phyloP scores from a whole-genome alignment of 2,113 vertebrate species.

The Varanus komodoensis region DNA sequence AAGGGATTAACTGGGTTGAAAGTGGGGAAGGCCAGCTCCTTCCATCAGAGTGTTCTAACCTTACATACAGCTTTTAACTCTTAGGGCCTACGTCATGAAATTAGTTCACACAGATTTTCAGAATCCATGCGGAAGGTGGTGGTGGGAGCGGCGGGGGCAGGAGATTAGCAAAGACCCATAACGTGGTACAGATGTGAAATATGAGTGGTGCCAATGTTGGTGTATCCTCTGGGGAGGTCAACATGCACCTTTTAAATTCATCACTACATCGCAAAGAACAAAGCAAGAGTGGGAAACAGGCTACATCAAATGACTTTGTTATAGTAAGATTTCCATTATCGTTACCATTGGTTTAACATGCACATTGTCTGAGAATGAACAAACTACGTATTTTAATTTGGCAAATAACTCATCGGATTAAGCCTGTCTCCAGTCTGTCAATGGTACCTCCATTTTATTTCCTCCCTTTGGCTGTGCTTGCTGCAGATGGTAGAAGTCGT shows the following conservation, averaged over 20 bases:
- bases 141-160: no score
- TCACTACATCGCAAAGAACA: background rate
- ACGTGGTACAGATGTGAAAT: conserved; percentile 15
- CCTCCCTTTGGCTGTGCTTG: background rate
- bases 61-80: background rate
- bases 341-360: no score
- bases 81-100: background rate
- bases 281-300: background rate
- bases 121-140: background rate
- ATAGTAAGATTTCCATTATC: background rate
- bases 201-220: conserved; percentile 8
- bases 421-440: background rate
- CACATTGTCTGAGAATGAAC: no score
- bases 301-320: background rate
- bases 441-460: background rate
- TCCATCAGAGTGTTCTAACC: background rate
- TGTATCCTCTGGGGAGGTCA: background rate
- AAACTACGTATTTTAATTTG: background rate
- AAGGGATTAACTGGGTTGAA: background rate
- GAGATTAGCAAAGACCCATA: background rate
- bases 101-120: conserved; percentile 20
- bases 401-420: background rate
- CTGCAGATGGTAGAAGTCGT: background rate
- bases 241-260: background rate
- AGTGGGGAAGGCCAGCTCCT: background rate